Base-by-base conservation (phyloP, 2,888 invertebrate species). In the Drosophila crucigera region DNA sequence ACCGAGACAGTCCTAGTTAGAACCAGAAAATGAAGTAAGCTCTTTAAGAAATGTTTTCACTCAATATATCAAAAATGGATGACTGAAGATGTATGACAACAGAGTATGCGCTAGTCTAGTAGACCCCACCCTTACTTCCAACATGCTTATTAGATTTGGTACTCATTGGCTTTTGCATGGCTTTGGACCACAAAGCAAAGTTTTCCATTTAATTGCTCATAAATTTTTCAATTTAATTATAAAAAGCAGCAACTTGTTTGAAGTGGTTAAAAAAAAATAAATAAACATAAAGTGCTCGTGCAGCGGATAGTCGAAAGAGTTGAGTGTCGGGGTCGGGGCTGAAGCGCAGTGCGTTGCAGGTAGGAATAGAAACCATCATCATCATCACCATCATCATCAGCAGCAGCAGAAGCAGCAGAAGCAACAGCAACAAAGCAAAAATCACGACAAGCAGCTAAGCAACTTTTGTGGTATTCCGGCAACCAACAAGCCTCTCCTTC, bases 131-230 rank as follows among this genome's bases (percentile, higher is more conserved):
- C 11, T 14, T 9, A 14, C 5, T n/a, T 10, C 16, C 16, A 16
- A 28, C 19, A 10, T 50, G 33, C 19, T 41, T 50, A 39, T 35
- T 35, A 25, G 28, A 47, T 65, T 71, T 77, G 68, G 25, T 62
- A 19, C 28, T 53, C 68, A 67, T 66, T 78, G 64, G 69, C 64
- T 63, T 61, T 59, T 64, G 60, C 65, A 49, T 78, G 50, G 66
- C 63, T 72, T 73, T 70, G 58, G 61, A 66, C 83, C 84, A 83
- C 83, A 86, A 83, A 82, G 87, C 73, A 85, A 86, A 85, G 82
- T 87, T 85, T 86, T 90, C 81, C 84, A 89, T 90, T 90, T 89
- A 90, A 89, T 87, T 87, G 88, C 84, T 89, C 85, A 86, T 85
- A 87, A 85, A 89, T 90, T 88, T 87, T 83, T 79, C 75, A 90